Evolutionary conservation across 1,140 invertebrate species (phyloP), one percentile per base, ranked within the genome.

Genomic region (Bombus consobrinus): DNA sequence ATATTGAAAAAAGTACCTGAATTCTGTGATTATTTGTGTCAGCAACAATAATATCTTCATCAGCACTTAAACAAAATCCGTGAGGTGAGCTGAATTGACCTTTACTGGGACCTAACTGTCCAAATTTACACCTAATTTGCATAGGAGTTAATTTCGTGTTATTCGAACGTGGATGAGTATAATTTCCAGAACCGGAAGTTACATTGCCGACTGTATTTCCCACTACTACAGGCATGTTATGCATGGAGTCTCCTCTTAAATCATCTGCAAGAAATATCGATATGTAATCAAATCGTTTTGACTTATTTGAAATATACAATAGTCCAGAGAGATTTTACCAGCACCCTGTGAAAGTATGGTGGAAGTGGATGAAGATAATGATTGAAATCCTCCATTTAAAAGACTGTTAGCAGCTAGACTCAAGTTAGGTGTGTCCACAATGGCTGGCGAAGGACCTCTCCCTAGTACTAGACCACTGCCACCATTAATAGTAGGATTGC

Each of bases 21-120:
- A 99, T 98, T 79, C 98, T 97, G 95, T 99, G 98, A 94, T 99
- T 99, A 94, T 99, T 99, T 0, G 99, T 99, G 94, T 99, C 99
- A 34, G 98, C 98, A 34, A 98, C 98, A 91, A 99, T 98, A 90
- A 99, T 98, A 92, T 99, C 98, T 95, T 99, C 98, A 92, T 99
- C 98, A 69, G 97, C 96, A 41, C 98, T 98, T 62, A 99, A 96
- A 94, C 99, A 99, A 95, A 99, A 99, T 74, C 99, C 99, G 95
- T 99, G 98, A 1, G 99, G 99, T 25, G 98, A 99, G 95, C 98
- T 99, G 90, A 99, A 99, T 94, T 99, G 98, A 18, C 98, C 97
- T 93, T 98, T 98, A 47, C 97, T 97, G 72, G 98, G 97, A 62
- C 99, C 99, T 73, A 99, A 95, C 88, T 98, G 98, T 64, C 99